Evolutionary conservation across 2,888 invertebrate species (phyloP), one percentile per base, ranked within the genome.

Genomic region (Euphydryas editha): DNA sequence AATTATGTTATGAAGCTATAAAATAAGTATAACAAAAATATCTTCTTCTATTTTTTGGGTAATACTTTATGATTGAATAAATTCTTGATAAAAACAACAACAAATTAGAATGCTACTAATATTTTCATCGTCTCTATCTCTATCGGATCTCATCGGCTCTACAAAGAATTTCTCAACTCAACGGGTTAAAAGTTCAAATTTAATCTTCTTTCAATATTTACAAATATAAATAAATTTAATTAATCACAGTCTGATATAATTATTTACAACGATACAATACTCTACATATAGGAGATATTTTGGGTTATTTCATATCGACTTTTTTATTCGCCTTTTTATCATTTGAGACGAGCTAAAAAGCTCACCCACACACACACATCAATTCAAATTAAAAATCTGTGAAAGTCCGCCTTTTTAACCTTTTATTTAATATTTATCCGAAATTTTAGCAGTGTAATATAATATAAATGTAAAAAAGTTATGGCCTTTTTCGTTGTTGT

Each of bases 231-330:
- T n/a, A n/a, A n/a, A n/a, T n/a, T n/a, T n/a, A n/a, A 86, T 88
- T 84, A 87, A 88, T 86, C 85, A 85, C 76, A 71, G 70, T 78
- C 77, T 78, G 80, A 78, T 73, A 82, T 78, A 78, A 85, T 88
- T 85, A 87, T 89, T n/a, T n/a, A n/a, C n/a, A n/a, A n/a, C n/a
- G n/a, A n/a, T n/a, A n/a, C n/a, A n/a, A n/a, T n/a, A n/a, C n/a
- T n/a, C 87, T 24, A 24, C 3, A 24, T 49, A 24, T 51, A 24
- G 15, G 21, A 49, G 21, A 11, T 51, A 24, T 24, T 51, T 20
- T 24, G n/a, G 20, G 46, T 46, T 46, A 18, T 17, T 46, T 46
- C 18, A 2, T 46, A 7, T 46, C 3, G 17, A 18, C 21, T 51
- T 24, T 47, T 37, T 75, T 70, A 66, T 64, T 62, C 51, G 30